Evolutionary conservation across 2,888 invertebrate species (phyloP), one percentile per base, ranked within the genome.

Genomic region (Cryptophagus acutangulus): DNA sequence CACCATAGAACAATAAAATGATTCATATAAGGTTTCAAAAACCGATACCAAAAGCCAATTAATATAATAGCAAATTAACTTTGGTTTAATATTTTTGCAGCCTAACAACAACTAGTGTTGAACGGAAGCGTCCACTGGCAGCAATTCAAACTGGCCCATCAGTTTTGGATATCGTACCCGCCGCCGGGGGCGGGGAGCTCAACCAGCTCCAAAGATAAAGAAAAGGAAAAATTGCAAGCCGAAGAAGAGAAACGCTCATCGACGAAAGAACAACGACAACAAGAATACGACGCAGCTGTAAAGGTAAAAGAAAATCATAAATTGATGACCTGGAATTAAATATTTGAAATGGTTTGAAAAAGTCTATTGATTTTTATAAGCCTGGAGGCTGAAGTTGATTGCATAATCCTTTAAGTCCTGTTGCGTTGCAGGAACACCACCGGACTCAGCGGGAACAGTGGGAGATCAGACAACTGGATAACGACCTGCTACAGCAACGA

Each of bases 141-240:
- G 38, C 31, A 31, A 34, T 41, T 68, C 77, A 83, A 82, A 73
- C 83, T 86, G 86, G 86, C 86, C 76, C 85, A 85, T 72, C 85
- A 86, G 76, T 86, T 86, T 74, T 86, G 86, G 86, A 84, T 86
- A 67, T 84, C 84, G 48, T 85, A 84, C 73, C 84, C 85, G 74
- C 84, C 85, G 63, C 84, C 84, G 61, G 82, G 83, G 74, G 82
- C 83, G 73, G 77, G 78, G 67, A 66, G 71, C 62, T 72, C 71
- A 52, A 74, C 77, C 62, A 74, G 75, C 60, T 75, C 76, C 64
- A 77, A 77, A 63, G 79, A 78, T 62, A 75, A 76, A 63, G 78
- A 78, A 67, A 74, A 78, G 60, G 73, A 72, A 66, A 66, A 69
- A 52, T 57, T 59, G 57, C 65, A 59, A 55, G 62, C 69, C 66